phyloP scores from a whole-genome alignment of 2,113 vertebrate genomes.

The Sialia sialis region DNA sequence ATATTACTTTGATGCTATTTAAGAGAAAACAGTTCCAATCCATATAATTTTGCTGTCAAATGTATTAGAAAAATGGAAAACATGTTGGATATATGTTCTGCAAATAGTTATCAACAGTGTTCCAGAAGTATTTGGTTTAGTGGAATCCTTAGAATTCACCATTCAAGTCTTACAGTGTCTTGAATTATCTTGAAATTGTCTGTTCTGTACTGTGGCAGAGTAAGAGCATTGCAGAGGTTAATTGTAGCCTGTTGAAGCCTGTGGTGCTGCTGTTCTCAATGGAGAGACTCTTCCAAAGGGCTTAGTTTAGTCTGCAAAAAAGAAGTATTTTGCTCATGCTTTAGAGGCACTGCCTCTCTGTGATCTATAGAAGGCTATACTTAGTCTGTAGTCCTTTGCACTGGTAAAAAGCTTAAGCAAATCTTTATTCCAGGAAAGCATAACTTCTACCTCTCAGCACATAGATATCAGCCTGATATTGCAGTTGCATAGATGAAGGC shows the following conservation, averaged over 20 bases:
- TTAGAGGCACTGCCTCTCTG: neutral
- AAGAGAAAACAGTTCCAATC: neutral
- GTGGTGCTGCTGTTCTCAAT: neutral
- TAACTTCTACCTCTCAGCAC: neutral
- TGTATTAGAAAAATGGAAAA: neutral
- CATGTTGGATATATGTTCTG: neutral
- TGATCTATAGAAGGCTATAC: neutral
- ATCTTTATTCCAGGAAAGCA: neutral
- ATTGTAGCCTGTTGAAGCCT: neutral
- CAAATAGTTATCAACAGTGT: neutral
- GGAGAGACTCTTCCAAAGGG: neutral
- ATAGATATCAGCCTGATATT: neutral
- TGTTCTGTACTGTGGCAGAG: neutral
- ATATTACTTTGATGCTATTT: neutral
- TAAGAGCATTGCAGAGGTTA: neutral
- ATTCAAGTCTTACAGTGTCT: neutral
- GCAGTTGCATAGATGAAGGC: neutral
- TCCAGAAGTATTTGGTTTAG: neutral
- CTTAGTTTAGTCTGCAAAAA: neutral
- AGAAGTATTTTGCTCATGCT: accelerated
- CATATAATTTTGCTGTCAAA: neutral
- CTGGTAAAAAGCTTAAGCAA: neutral
- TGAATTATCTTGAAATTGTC: neutral
- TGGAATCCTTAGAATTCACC: neutral
- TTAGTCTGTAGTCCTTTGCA: neutral